Conservation (phyloP, 30 jellyfish, hydroid and myxozoan species). For the Aurelia sp. region DNA sequence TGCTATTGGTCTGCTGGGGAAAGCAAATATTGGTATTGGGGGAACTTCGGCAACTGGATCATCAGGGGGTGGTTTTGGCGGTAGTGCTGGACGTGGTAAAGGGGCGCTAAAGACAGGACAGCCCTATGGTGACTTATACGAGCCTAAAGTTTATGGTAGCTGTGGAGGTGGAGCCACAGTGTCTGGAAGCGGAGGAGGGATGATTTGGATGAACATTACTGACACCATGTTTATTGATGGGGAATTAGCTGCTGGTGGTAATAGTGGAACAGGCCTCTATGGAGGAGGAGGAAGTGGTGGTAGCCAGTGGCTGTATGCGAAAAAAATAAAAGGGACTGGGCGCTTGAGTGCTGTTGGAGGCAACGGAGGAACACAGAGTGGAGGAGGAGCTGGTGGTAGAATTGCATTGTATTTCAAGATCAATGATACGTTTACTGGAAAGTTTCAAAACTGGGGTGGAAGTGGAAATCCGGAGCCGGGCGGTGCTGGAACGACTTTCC, state of each 20-base stretch:
- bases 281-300: conserved; percentile 85
- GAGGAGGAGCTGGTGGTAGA: conserved; percentile 78
- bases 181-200: conserved; percentile 79
- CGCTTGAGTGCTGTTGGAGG: conserved; percentile 59
- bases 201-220: conserved; percentile 63
- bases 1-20: conserved; percentile 40
- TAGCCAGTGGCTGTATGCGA: conserved; percentile 70
- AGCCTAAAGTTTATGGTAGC: conserved; percentile 65
- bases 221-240: conserved; percentile 65
- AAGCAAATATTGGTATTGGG: conserved; percentile 52
- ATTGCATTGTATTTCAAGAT: conserved; percentile 62
- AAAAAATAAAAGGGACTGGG: conserved; percentile 66
- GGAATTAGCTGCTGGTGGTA: conserved; percentile 39
- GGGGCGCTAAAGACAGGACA: conserved; percentile 44
- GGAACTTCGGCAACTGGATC: conserved; percentile 30
- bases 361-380: conserved; percentile 54
- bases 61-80: conserved; percentile 77
- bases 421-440: conserved; percentile 62
- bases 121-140: conserved; percentile 71
- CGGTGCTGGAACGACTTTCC: conserved; percentile 70
- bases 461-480: conserved; percentile 66
- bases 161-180: conserved; percentile 72
- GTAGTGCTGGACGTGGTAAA: conserved; percentile 70
- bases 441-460: conserved; percentile 64
- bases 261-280: conserved; percentile 25